Base-by-base conservation (phyloP, 1,140 invertebrate species). In the Portunus trituberculatus region DNA sequence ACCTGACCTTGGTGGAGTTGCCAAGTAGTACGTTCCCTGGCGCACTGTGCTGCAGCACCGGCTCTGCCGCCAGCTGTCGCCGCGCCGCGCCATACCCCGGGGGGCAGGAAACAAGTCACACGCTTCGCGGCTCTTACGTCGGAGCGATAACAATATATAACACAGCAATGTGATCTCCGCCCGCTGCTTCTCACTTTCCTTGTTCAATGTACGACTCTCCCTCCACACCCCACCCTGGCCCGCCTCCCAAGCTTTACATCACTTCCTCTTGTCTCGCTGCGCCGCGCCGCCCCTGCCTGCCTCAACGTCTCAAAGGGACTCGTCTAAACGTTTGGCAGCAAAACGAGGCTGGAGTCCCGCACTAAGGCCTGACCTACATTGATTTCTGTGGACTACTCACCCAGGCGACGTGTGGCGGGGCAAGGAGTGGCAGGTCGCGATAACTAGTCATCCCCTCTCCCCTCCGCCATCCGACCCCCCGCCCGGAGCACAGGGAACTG, bases 1-100 rank as follows among this genome's bases (percentile, higher is more conserved):
- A 76, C 67, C 67, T 76, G 67, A 76, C 67, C 67, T 76, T 76
- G 67, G n/a, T 76, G n/a, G 67, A 8, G 67, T 76, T 76, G 67
- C 67, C 67, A 76, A 76, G 67, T 76, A n/a, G 25, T 76, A n/a
- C 25, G n/a, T n/a, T 76, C 67, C 67, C 67, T 76, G 12, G 20
- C 67, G 16, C 25, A 25, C 6, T 76, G 20, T 76, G 67, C 67
- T 76, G 67, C 67, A 76, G 20, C 67, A 76, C 67, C 67, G n/a
- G 67, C 67, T 25, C 67, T 76, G 67, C 67, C 67, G 20, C 67
- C 52, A 76, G 67, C 67, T 76, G 67, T 76, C 67, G n/a, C 67
- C 67, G 67, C n/a, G 67, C 25, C n/a, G 67, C 67, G 25, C 67
- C 6, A n/a, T 12, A 1, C 67, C 67, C 20, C 67, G n/a, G 25